Percentiles rank a stretch among this genome's conserved stretches.
phyloP scores from a whole-genome alignment of 2,113 vertebrate genomes.

The Herpetotheres cachinnans region DNA sequence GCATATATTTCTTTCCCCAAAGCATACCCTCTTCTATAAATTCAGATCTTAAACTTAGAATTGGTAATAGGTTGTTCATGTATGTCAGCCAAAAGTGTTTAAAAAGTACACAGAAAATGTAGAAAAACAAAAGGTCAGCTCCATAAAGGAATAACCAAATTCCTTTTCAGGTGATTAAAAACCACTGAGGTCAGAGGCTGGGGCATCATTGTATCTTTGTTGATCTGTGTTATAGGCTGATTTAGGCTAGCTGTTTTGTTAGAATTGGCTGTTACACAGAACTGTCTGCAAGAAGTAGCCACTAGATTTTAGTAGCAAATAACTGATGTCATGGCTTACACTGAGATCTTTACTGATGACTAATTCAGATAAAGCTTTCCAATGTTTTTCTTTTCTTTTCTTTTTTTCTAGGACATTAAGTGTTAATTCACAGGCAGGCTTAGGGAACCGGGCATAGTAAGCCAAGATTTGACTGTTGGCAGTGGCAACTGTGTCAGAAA shows the following conservation, averaged over 20 bases:
- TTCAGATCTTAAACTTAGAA: not conserved
- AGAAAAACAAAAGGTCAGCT: not conserved
- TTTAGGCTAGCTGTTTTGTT: not conserved
- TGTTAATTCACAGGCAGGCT: not conserved
- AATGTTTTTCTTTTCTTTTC: not conserved
- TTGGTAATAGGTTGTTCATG: not conserved
- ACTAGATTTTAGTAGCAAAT: constrained; percentile 25
- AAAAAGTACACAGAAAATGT: not conserved
- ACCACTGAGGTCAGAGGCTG: not conserved
- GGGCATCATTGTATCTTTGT: not conserved
- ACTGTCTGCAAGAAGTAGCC: not conserved
- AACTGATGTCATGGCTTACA: not conserved
- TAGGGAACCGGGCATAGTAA: not conserved
- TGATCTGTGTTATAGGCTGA: not conserved
- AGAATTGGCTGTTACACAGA: not conserved
- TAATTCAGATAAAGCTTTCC: not conserved
- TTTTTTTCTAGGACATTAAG: not conserved
- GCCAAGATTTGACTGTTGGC: not conserved
- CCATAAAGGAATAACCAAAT: not conserved
- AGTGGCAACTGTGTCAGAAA: not conserved
- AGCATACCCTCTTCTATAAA: not conserved
- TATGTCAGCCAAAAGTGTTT: not conserved
- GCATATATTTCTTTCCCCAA: not conserved
- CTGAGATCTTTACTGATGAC: not conserved
- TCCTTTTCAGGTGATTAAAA: not conserved